These are phyloP conservation scores for Rhinoraja longicauda DNA, from an alignment of 2,797 vertebrate genomes.

Conservation along the genomic window DNA sequence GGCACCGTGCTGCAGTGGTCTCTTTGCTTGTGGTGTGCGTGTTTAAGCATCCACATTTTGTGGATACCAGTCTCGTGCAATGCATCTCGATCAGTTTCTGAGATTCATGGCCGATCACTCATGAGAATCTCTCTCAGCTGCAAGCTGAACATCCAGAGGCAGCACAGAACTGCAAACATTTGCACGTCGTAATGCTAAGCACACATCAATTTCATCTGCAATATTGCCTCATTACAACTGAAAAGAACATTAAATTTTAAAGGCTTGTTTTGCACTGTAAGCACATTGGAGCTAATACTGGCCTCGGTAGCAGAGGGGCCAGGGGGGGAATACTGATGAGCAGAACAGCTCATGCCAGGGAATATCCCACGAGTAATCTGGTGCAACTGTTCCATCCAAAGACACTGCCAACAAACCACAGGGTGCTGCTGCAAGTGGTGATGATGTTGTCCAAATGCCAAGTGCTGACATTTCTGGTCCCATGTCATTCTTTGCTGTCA, in stretches of 20 bases:
- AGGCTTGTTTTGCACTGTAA: neutral
- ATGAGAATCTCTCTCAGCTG: neutral
- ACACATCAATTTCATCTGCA: neutral
- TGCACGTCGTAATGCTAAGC: neutral
- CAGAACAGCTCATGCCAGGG: neutral
- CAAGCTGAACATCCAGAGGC: neutral
- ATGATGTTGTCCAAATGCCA: neutral
- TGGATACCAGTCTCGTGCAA: neutral
- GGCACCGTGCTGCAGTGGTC: neutral
- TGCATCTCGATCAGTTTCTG: neutral
- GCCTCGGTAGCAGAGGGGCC: neutral
- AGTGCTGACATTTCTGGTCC: neutral
- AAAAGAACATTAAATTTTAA: constrained; percentile 7
- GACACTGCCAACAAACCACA: neutral
- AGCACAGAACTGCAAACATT: neutral
- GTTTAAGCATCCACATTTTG: neutral
- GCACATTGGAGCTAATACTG: neutral
- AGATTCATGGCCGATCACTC: neutral
- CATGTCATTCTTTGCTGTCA: neutral
- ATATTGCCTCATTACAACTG: neutral
- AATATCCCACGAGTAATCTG: neutral
- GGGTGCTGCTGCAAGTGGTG: neutral
- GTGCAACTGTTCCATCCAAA: neutral
- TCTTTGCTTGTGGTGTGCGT: neutral
- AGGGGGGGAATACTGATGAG: neutral